These are phyloP conservation scores for Serrognathus titanus DNA, from an alignment of 2,888 invertebrate genomes.

Conservation along the genomic window DNA sequence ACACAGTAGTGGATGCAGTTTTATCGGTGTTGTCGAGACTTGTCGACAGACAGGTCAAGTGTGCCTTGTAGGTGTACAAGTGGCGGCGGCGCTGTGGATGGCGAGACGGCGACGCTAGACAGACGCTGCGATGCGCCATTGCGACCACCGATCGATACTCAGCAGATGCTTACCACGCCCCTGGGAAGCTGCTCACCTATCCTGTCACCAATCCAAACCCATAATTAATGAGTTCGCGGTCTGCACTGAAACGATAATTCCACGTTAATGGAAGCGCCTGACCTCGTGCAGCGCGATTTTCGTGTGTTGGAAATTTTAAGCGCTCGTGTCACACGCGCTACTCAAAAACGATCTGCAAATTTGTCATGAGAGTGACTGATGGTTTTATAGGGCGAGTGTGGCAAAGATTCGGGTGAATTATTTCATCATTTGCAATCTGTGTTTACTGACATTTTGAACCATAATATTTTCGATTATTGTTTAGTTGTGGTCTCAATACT, in stretches of 20 bases:
- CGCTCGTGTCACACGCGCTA: too few relatives aligned
- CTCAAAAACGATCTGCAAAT: too few relatives aligned
- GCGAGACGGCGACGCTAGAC: conserved; percentile 22
- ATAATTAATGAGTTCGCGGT: conserved; percentile 48
- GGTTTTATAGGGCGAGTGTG: too few relatives aligned
- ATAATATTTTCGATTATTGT: too few relatives aligned
- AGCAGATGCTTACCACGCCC: conserved; percentile 27
- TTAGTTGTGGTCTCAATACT: too few relatives aligned
- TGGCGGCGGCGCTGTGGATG: conserved; percentile 17
- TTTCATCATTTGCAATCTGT: too few relatives aligned
- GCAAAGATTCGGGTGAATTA: too few relatives aligned
- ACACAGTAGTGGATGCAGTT: neutral
- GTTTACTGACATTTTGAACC: too few relatives aligned
- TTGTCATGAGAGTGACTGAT: too few relatives aligned
- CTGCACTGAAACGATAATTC: conserved; percentile 52
- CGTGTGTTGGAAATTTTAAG: neutral
- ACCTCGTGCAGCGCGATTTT: conserved; percentile 42
- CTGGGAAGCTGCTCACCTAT: conserved; percentile 30
- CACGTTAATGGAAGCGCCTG: conserved; percentile 54
- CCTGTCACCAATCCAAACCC: conserved; percentile 34
- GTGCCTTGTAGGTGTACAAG: conserved; percentile 12
- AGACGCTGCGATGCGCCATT: conserved; percentile 20
- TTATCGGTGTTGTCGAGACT: neutral
- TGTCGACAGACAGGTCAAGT: conserved; percentile 18
- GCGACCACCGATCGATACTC: conserved; percentile 20